These are phyloP conservation scores for Leptosomus discolor DNA, from an alignment of 2,113 vertebrate species.

Conservation along the genomic window DNA sequence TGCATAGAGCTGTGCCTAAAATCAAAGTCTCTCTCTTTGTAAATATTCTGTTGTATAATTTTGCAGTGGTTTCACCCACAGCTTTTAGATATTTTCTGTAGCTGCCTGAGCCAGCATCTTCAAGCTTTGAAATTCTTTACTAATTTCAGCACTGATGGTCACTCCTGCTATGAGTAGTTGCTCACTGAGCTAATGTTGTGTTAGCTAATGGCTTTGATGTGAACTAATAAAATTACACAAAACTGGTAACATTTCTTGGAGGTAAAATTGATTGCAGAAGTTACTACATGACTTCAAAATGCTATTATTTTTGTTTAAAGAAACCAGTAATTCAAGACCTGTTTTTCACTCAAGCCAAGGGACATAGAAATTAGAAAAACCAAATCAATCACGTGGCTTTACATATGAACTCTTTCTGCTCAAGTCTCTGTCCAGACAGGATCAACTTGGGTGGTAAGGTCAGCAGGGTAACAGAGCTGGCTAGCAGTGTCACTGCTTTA, in stretches of 20 bases:
- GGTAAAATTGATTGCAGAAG: constrained; percentile 12
- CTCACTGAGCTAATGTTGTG: not conserved
- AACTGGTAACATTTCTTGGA: not conserved
- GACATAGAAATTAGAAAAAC: not conserved
- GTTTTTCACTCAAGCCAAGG: not conserved
- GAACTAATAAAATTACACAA: constrained; percentile 15
- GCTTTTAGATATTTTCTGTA: not conserved
- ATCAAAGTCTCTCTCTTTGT: not conserved
- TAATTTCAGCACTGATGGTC: not conserved
- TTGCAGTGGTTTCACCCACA: not conserved
- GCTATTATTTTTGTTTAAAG: not conserved
- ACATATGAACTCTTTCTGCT: not conserved
- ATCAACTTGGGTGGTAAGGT: constrained; percentile 60
- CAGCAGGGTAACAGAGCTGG: constrained; percentile 28
- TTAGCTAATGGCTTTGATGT: constrained; percentile 22
- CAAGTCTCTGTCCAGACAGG: not conserved
- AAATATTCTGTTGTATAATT: not conserved
- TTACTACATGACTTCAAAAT: constrained; percentile 9
- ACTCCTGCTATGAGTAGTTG: not conserved
- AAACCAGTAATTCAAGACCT: not conserved
- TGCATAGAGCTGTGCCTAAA: not conserved
- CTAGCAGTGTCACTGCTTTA: not conserved
- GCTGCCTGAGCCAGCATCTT: not conserved
- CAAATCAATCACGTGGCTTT: constrained; percentile 3
- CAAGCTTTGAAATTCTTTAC: not conserved